Evolutionary conservation across 2,888 invertebrate genomes (phyloP), one percentile per base, ranked within the genome.

Genomic region (Caenorhabditis angaria): DNA sequence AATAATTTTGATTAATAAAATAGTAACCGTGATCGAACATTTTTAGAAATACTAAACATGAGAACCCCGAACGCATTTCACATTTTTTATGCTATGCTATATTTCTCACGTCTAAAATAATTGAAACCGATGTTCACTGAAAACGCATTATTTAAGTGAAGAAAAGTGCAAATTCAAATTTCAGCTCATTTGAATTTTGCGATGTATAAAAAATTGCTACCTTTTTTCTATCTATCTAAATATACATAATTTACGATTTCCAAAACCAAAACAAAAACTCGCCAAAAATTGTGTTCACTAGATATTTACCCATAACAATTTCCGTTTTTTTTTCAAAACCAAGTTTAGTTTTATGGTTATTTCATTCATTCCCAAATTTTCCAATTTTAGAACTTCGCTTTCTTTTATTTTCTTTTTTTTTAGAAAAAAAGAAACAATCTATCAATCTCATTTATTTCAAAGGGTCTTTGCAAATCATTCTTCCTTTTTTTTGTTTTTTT

Each of bases 391-490:
- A 3, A 10, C 14, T 41, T 41, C 14, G 10, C 18, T 6, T 41
- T 41, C 14, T 41, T 41, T 41, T 41, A 18, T 41, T 41, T 41
- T 41, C 41, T 14, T 41, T 18, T 41, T 41, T 5, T 5, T 41
- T 41, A 3, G 18, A 41, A 14, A 14, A 41, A 41, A 41, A 41
- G 41, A 41, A 41, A 41, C 41, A 41, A 41, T 41, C 41, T 41
- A 41, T 41, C 41, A 41, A 41, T 41, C 41, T 41, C 41, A 41
- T 41, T 41, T 41, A 41, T 41, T 41, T 41, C 41, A 41, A 18
- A 18, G 41, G 18, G 41, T 41, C 41, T 41, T 41, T 41, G 18
- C 41, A 41, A 41, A 41, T 41, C n/a, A n/a, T 41, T 41, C 41
- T 5, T 12, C 32, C 14, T 41, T 41, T 41, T 41, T 41, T 41